A percentile compares a stretch with the other conserved stretches of the same genome.
Conservation (phyloP, 2,888 invertebrate genomes). For the Rhagonycha lutea region DNA sequence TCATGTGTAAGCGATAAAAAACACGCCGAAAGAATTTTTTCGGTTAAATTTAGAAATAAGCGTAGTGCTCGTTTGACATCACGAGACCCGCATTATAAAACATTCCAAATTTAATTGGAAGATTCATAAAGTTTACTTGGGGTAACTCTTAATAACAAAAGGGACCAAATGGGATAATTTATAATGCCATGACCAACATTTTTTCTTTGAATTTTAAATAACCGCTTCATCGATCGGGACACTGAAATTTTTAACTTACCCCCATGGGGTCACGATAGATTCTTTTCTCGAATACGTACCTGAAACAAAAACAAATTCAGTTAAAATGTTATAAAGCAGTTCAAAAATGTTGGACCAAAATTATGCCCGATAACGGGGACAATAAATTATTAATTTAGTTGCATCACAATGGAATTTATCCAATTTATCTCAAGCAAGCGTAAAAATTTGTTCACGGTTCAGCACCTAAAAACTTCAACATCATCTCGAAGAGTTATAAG, state of each 20-base stretch:
- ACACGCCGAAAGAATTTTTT: background rate
- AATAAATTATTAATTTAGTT: background rate
- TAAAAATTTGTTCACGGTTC: background rate
- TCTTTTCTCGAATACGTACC: background rate
- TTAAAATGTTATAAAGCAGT: background rate
- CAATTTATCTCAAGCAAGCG: background rate
- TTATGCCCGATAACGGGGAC: background rate
- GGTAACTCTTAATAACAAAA: background rate
- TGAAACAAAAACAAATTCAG: conserved; percentile 5
- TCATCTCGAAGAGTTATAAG: background rate
- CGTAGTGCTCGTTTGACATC: background rate
- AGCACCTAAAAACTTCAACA: background rate
- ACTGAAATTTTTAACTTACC: background rate
- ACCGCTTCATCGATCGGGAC: background rate
- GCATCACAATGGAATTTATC: background rate
- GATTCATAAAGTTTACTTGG: background rate
- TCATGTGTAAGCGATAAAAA: background rate
- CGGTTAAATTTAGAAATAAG: background rate
- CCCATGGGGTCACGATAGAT: background rate
- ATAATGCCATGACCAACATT: background rate
- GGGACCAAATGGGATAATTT: background rate
- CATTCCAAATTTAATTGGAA: conserved; percentile 2
- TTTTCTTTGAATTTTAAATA: background rate
- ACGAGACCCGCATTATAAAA: background rate
- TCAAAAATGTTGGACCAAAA: background rate